phyloP scores from a whole-genome alignment of 2,888 invertebrate species.

The Noctua janthina region DNA sequence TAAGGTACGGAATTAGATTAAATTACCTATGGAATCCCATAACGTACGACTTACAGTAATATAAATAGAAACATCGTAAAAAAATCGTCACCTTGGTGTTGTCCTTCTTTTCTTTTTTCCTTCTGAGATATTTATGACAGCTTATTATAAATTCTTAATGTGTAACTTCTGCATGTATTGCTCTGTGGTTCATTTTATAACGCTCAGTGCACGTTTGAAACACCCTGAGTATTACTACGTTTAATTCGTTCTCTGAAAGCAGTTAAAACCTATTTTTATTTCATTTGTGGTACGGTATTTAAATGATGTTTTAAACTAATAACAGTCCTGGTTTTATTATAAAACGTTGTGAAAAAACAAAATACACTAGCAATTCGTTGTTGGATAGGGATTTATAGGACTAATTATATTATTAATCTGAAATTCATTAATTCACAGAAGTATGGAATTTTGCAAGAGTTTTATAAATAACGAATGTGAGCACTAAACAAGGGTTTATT shows the following conservation, averaged over 20 bases:
- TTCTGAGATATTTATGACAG: background rate
- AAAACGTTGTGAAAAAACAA: background rate
- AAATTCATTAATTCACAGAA: background rate
- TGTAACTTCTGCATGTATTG: constrained; percentile 21
- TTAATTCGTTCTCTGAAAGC: constrained; percentile 51
- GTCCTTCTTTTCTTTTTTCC: background rate
- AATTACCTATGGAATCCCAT: background rate
- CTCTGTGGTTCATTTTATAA: constrained; percentile 38
- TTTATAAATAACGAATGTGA: background rate
- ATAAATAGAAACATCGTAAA: background rate
- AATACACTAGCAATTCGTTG: background rate
- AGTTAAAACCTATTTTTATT: constrained; percentile 43
- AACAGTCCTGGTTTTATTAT: background rate
- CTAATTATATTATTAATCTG: background rate
- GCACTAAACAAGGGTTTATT: no score
- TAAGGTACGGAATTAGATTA: background rate
- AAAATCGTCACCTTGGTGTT: no score
- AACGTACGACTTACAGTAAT: background rate
- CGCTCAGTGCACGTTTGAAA: constrained; percentile 44
- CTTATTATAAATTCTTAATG: background rate
- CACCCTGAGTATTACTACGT: constrained; percentile 52
- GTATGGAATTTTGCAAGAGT: background rate
- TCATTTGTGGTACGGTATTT: constrained; percentile 9
- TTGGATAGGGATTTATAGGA: background rate
- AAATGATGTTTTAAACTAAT: background rate